Conservation (phyloP, 2,113 vertebrate species). For the Campylorhamphus procurvoides region DNA sequence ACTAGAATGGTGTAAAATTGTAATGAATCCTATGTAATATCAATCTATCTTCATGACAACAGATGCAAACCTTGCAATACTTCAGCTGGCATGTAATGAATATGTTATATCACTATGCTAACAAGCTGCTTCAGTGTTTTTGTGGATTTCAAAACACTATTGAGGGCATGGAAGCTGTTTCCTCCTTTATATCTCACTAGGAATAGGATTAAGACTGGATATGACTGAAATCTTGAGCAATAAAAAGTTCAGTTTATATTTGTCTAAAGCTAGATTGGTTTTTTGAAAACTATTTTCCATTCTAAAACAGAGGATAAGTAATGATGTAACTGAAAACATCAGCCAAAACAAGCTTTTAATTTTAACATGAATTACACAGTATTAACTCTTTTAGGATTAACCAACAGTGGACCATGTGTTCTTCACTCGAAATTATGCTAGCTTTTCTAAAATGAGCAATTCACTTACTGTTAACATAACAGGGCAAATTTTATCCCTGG, state of each 20-base stretch:
- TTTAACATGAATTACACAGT: not conserved
- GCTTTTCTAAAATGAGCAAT: not conserved
- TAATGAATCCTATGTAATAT: not conserved
- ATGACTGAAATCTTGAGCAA: not conserved
- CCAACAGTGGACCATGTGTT: not conserved
- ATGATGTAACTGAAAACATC: not conserved
- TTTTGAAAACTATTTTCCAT: not conserved
- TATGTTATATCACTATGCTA: not conserved
- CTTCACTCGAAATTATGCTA: not conserved
- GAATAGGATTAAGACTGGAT: not conserved
- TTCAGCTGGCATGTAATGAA: not conserved
- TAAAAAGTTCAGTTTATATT: not conserved
- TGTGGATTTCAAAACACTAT: not conserved
- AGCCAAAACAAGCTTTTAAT: not conserved
- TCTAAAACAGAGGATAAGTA: not conserved
- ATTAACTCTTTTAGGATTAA: not conserved
- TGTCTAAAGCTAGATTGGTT: not conserved
- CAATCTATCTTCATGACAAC: conserved; percentile 19
- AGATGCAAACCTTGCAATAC: conserved; percentile 7
- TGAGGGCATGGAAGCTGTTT: not conserved
- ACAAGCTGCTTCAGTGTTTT: not conserved
- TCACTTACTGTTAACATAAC: not conserved
- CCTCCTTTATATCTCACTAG: not conserved
- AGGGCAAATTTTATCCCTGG: not conserved
- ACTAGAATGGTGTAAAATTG: not conserved